Conservation (phyloP, 2,113 vertebrate species). For the Eptesicus fuscus region DNA sequence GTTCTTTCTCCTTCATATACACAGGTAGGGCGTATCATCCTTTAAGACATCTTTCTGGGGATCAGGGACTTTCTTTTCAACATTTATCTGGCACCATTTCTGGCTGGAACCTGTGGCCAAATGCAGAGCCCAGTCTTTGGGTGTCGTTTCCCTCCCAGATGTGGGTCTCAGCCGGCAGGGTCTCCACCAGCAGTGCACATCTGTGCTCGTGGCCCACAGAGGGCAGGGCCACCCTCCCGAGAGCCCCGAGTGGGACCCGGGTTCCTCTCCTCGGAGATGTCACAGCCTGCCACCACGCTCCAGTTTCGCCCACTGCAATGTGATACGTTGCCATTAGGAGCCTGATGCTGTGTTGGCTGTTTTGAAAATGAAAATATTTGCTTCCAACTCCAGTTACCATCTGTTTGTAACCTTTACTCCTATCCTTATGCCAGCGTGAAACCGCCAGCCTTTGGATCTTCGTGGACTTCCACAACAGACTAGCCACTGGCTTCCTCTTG, state of each 20-base stretch:
- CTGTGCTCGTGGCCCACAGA: background rate
- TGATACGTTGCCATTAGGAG: background rate
- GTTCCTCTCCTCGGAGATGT: background rate
- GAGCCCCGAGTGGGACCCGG: background rate
- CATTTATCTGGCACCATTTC: background rate
- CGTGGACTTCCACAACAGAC: background rate
- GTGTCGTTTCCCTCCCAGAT: background rate
- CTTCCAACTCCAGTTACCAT: background rate
- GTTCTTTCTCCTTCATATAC: background rate
- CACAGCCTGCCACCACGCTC: background rate
- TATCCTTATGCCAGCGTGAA: background rate
- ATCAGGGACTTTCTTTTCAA: background rate
- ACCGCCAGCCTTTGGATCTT: background rate
- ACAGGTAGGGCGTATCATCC: background rate
- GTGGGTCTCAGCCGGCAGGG: background rate
- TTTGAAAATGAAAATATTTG: constrained; percentile 58
- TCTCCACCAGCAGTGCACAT: background rate
- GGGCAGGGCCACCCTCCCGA: background rate
- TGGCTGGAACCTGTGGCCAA: background rate
- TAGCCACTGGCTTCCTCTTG: background rate
- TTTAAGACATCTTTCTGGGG: background rate
- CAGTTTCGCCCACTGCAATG: background rate
- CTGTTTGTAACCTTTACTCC: constrained; percentile 35
- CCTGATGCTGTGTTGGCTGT: background rate
- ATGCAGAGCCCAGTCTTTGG: background rate